These are phyloP conservation scores for Greenwoodochromis staneri DNA, from an alignment of 2,113 vertebrate genomes.

Conservation along the genomic window DNA sequence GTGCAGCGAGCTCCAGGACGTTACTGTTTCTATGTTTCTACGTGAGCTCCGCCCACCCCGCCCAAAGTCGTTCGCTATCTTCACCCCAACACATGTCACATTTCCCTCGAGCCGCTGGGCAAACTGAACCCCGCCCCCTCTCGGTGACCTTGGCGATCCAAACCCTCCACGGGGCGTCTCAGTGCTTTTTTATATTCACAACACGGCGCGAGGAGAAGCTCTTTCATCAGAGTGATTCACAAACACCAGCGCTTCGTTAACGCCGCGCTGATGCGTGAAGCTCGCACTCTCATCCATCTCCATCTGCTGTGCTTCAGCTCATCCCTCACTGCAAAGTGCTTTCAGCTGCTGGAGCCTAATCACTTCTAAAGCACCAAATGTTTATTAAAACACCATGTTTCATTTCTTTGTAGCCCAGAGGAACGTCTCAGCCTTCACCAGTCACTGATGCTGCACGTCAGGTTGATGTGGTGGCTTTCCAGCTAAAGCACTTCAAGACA, in stretches of 20 bases:
- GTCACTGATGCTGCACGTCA: not conserved
- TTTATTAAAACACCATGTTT: not conserved
- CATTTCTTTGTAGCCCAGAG: not conserved
- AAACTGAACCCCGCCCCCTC: not conserved
- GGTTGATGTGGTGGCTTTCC: not conserved
- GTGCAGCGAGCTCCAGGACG: not conserved
- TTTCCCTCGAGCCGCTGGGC: accelerated
- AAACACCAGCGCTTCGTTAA: not conserved
- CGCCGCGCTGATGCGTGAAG: not conserved
- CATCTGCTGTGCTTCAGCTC: not conserved
- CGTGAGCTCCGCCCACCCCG: not conserved
- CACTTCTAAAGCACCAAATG: not conserved
- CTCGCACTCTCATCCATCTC: not conserved
- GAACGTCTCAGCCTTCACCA: not conserved
- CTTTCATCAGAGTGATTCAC: not conserved
- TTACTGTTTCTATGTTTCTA: not conserved
- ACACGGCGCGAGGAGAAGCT: not conserved
- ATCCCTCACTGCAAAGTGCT: not conserved
- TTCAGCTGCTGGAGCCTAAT: not conserved
- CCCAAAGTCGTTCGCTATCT: accelerated
- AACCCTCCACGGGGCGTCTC: not conserved
- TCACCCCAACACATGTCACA: not conserved
- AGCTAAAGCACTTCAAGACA: not conserved
- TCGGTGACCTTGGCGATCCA: not conserved
- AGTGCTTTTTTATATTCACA: not conserved